Conservation (phyloP, 2,797 vertebrate genomes). For the Hydrophis major region DNA sequence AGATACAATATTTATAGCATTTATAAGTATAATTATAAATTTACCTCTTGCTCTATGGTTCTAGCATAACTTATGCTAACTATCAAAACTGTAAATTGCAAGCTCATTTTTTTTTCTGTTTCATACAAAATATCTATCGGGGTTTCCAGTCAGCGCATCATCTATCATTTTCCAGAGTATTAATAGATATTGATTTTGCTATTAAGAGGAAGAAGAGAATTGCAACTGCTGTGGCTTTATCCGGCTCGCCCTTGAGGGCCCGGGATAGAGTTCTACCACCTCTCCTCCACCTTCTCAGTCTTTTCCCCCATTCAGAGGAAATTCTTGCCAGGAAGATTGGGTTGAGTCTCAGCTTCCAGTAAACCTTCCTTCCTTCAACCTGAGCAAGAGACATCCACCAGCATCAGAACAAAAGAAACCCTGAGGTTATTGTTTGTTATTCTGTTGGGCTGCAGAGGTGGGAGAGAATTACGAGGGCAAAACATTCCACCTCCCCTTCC, state of each 20-base stretch:
- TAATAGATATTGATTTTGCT: neutral
- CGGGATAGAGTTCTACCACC: rapidly evolving
- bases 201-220: neutral
- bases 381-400: neutral
- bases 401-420: neutral
- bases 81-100: neutral
- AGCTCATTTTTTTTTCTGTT: neutral
- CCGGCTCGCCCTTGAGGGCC: neutral
- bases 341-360: neutral
- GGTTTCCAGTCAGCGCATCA: neutral
- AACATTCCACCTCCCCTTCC: neutral
- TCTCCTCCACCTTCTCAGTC: neutral
- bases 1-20: neutral
- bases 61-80: neutral
- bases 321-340: neutral
- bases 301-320: neutral
- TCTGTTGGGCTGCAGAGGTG: neutral
- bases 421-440: neutral
- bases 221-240: neutral
- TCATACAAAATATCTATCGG: neutral
- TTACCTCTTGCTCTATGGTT: neutral
- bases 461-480: neutral
- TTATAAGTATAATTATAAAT: neutral
- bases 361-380: neutral
- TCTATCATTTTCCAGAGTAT: neutral